These are phyloP conservation scores for Drosophila fungiperda DNA, from an alignment of 2,888 invertebrate genomes.

Conservation along the genomic window DNA sequence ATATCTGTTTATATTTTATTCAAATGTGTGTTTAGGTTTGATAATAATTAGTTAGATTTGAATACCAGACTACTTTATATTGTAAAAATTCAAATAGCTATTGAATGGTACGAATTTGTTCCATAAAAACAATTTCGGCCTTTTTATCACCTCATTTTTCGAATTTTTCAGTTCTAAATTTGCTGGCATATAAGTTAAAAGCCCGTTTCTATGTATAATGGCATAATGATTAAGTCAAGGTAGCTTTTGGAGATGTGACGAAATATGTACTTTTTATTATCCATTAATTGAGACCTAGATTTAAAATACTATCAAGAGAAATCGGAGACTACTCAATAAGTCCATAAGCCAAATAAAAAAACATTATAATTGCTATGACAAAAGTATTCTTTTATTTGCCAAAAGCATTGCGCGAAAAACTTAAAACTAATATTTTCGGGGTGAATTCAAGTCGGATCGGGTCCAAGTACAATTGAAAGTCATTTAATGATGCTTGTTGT, in stretches of 20 bases:
- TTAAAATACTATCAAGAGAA: not conserved
- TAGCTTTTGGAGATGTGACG: not conserved
- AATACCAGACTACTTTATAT: not conserved
- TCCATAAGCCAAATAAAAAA: not conserved
- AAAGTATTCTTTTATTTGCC: conserved; percentile 1
- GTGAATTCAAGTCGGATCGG: not conserved
- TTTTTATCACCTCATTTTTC: not conserved
- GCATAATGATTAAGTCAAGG: not conserved
- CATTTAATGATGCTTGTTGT: not conserved
- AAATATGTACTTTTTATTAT: not conserved
- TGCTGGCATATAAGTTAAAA: not conserved
- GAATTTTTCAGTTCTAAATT: not conserved
- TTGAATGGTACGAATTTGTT: not conserved
- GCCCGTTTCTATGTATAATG: not conserved
- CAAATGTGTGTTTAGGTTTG: not conserved
- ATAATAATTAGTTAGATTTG: not conserved
- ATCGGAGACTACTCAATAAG: not conserved
- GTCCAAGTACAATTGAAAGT: not conserved
- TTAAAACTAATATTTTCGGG: not conserved
- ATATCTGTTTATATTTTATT: not conserved
- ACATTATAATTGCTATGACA: not conserved
- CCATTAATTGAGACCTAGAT: not conserved
- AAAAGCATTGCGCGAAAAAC: not conserved
- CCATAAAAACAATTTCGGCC: not conserved
- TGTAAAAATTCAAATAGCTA: not conserved